A percentile compares a stretch with the other conserved stretches of the same genome.
phyloP scores from a whole-genome alignment of 2,113 vertebrate species.

The Panthera uncia region DNA sequence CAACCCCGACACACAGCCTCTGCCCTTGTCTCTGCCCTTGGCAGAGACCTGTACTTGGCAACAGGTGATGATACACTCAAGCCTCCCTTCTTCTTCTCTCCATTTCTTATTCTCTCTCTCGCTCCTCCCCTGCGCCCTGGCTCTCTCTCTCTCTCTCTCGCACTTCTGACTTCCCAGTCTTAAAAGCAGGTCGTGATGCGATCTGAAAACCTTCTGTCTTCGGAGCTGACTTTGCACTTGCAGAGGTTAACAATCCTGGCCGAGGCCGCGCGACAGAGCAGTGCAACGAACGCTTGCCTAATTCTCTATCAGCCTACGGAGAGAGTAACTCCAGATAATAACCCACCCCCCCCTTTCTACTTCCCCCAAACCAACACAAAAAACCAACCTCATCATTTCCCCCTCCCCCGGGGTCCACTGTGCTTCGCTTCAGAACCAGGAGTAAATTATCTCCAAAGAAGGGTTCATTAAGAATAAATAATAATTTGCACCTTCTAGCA shows the following conservation, averaged over 20 bases:
- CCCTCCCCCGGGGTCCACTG: conserved; percentile 2
- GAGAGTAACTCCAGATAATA: neutral
- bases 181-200: neutral
- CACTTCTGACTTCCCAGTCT: neutral
- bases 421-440: conserved; percentile 54
- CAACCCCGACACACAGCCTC: neutral
- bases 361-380: conserved; percentile 21
- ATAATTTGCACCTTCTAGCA: conserved; percentile 65
- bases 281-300: neutral
- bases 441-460: conserved; percentile 78
- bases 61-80: neutral
- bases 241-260: neutral
- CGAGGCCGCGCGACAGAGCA: neutral
- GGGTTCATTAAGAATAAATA: conserved; percentile 79
- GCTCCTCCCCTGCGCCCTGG: neutral
- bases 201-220: neutral
- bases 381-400: conserved; percentile 41
- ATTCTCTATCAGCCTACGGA: neutral
- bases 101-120: neutral
- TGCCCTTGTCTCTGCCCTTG: neutral
- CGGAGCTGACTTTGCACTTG: neutral
- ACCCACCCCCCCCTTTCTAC: neutral
- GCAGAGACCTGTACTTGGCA: neutral
- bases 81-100: fast-evolving
- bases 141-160: neutral